Conservation (phyloP, 2,888 invertebrate species). For the Mellilla xanthometata region DNA sequence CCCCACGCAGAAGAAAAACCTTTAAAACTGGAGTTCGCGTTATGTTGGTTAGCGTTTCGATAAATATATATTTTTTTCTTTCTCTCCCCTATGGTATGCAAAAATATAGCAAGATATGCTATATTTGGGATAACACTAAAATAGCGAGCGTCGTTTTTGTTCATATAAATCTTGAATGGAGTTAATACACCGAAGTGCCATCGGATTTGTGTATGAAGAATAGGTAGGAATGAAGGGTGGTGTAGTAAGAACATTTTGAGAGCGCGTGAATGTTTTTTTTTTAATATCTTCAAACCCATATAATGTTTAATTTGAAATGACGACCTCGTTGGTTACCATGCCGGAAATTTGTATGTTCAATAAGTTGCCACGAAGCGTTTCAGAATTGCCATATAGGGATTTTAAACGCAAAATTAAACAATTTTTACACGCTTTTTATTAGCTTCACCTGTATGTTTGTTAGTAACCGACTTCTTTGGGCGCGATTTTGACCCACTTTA, state of each 20-base stretch:
- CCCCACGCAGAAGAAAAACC: background rate
- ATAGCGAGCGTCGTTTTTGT: conserved; percentile 59
- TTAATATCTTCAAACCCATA: no score
- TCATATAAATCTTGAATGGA: conserved; percentile 74
- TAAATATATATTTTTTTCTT: conserved; percentile 64
- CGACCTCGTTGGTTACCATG: no score
- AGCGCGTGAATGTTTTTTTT: background rate
- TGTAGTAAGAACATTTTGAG: background rate
- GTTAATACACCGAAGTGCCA: conserved; percentile 72
- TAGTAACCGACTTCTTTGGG: no score
- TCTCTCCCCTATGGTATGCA: conserved; percentile 70
- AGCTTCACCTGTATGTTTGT: no score
- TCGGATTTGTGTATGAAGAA: conserved; percentile 40
- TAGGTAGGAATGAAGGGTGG: conserved; percentile 15
- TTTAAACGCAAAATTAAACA: no score
- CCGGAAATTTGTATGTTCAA: no score
- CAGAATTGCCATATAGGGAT: no score
- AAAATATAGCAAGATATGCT: conserved; percentile 72
- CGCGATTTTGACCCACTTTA: no score
- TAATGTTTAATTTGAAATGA: no score
- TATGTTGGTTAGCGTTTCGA: conserved; percentile 47
- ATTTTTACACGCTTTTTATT: no score
- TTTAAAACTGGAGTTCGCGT: conserved; percentile 25
- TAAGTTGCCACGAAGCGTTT: no score
- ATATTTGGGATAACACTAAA: conserved; percentile 58